A percentile compares a stretch with the other conserved stretches of the same genome.
Conservation (phyloP, 2,113 vertebrate genomes). For the Chlamydotis undulata region DNA sequence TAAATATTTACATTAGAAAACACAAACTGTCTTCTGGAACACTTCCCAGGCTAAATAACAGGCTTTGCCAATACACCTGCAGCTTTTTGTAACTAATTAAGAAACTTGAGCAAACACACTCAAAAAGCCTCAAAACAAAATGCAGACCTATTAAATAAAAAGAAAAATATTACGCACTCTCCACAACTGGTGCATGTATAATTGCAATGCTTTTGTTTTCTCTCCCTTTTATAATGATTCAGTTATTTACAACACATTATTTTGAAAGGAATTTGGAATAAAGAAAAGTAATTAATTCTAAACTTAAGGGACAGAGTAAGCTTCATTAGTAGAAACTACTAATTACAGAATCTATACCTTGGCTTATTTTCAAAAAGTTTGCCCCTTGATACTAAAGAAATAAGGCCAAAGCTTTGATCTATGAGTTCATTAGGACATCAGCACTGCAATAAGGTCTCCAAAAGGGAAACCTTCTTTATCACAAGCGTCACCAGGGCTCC, state of each 20-base stretch:
- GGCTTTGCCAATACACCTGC: constrained; percentile 74
- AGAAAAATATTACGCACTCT: not conserved
- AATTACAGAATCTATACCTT: not conserved
- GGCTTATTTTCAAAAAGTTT: not conserved
- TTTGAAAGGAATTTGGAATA: constrained; percentile 45
- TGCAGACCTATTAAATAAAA: constrained; percentile 46
- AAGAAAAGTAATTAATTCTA: not conserved
- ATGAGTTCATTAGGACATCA: not conserved
- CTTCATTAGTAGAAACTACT: not conserved
- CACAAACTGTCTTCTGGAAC: constrained; percentile 59
- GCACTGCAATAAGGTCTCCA: not conserved
- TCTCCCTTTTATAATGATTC: constrained; percentile 22
- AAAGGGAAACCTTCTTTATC: not conserved
- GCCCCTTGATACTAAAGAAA: not conserved
- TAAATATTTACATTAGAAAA: constrained; percentile 72
- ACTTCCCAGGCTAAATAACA: constrained; percentile 42
- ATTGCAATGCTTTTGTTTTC: constrained; percentile 45
- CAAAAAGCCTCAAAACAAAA: constrained; percentile 60
- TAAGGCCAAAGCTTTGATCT: not conserved
- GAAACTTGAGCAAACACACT: constrained; percentile 62
- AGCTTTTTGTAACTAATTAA: constrained; percentile 76
- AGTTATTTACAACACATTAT: constrained; percentile 30
- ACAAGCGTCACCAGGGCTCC: not conserved
- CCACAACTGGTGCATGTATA: constrained; percentile 11
- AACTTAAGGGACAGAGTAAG: not conserved